Conservation (phyloP, 2,113 vertebrate genomes). For the Rattus norvegicus region DNA sequence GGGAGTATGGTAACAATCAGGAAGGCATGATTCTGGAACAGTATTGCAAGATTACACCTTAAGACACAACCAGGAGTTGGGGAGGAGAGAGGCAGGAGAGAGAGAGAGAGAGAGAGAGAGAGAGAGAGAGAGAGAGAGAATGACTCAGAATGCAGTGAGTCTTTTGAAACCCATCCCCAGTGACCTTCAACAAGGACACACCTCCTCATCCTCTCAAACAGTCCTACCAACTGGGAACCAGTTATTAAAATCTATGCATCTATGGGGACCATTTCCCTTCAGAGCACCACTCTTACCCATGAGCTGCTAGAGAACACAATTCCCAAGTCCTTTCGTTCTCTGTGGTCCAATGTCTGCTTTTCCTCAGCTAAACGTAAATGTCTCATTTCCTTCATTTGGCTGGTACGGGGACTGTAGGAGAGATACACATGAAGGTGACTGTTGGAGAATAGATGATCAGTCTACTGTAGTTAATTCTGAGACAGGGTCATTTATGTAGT, state of each 20-base stretch:
- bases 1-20: not conserved
- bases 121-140: not conserved
- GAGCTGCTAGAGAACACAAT: not conserved
- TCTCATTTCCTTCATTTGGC: not conserved
- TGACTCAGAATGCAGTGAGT: not conserved
- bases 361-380: not conserved
- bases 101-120: fast-evolving
- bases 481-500: not conserved
- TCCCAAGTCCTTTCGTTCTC: not conserved
- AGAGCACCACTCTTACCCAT: not conserved
- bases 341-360: not conserved
- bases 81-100: no score
- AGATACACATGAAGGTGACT: not conserved
- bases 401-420: not conserved
- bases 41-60: not conserved
- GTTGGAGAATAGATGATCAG: not conserved
- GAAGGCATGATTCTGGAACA: not conserved
- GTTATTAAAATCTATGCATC: not conserved
- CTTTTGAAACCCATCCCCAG: not conserved
- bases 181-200: not conserved
- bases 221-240: not conserved
- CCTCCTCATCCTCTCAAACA: not conserved
- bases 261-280: not conserved
- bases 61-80: not conserved
- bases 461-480: not conserved